Base-by-base conservation (phyloP, 2,888 invertebrate species). In the Pseudolycoriella hygida region DNA sequence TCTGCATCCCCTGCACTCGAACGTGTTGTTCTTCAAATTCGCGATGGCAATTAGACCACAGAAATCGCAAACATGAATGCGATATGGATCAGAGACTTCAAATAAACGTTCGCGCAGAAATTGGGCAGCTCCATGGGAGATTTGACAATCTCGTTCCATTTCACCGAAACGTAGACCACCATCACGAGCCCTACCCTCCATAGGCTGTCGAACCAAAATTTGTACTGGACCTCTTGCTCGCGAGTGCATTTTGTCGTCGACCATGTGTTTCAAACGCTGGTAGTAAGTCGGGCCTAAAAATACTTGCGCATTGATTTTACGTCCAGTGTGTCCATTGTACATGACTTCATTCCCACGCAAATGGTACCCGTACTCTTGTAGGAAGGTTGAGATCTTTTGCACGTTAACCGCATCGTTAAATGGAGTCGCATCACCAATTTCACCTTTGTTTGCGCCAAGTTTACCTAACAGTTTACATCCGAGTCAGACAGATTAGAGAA, bases 61-160 rank as follows among this genome's bases (percentile, higher is more conserved):
- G 60, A 94, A 81, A 66, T 98, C 96, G 64, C 98, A 99, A 46
- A 99, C 83, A 59, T 98, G 97, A 49, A 97, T 93, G 54, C 94
- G 75, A 65, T 98, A 99, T 0, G 98, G 97, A 72, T 99, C 98
- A 1, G 97, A 97, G 0, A 96, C 96, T 70, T 98, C 97, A 60
- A 99, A 98, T 19, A 99, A 70, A 52, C 98, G 77, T 66, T 99
- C 98, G 25, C 96, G 73, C 40, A 98, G 69, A 62, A 98, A 66
- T 51, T 66, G 66, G 0, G 92, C 88, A 1, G 98, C 96, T 37
- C 98, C 97, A 60, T 99, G 97, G 49, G 97, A 89, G 56, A 99
- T 98, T 69, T 98, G 97, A 70, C 98, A 99, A 77, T 99, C 98
- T 38, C 98, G 88, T 67, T 99, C 98, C 98, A 99, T 99, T 68